These are phyloP conservation scores for Agriopis leucophaearia DNA, from an alignment of 2,888 invertebrate species.

Conservation along the genomic window DNA sequence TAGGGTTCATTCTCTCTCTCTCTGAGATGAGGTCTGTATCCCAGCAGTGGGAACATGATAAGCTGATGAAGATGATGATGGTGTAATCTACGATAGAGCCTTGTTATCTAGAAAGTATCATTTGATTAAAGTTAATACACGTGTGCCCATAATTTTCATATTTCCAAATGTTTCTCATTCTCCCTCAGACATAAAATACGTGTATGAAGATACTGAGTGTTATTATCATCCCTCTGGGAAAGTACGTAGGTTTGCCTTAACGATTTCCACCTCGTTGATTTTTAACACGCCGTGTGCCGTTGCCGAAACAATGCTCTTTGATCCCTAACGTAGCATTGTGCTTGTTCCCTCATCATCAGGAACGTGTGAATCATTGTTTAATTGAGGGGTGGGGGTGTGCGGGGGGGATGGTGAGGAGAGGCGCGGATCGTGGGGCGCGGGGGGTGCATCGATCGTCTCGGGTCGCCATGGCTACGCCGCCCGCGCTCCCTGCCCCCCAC, in stretches of 20 bases:
- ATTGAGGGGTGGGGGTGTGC: slow-evolving; percentile 69
- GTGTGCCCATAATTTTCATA: background rate
- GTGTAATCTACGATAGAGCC: background rate
- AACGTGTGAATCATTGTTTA: slow-evolving; percentile 84
- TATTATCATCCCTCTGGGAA: slow-evolving; percentile 37
- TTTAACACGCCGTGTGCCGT: slow-evolving; percentile 38
- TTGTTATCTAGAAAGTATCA: background rate
- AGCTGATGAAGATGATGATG: too few relatives aligned
- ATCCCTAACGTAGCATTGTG: slow-evolving; percentile 54
- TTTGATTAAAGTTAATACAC: background rate
- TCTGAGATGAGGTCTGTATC: too few relatives aligned
- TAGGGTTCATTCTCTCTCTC: too few relatives aligned
- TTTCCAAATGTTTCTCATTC: too few relatives aligned
- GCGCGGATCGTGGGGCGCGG: slow-evolving; percentile 51
- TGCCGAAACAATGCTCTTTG: slow-evolving; percentile 47
- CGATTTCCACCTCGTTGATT: slow-evolving; percentile 45
- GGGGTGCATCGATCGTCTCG: slow-evolving; percentile 81
- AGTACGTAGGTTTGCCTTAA: slow-evolving; percentile 36
- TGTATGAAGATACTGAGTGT: slow-evolving; percentile 26
- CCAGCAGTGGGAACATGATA: too few relatives aligned
- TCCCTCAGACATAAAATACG: too few relatives aligned
- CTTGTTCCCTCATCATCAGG: slow-evolving; percentile 59
- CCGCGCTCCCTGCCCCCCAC: slow-evolving; percentile 53
- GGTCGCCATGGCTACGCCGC: slow-evolving; percentile 75
- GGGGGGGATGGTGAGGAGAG: slow-evolving; percentile 58